Evolutionary conservation across 2,888 invertebrate species (phyloP).

Genomic region (Drosophila vallismaia): DNA sequence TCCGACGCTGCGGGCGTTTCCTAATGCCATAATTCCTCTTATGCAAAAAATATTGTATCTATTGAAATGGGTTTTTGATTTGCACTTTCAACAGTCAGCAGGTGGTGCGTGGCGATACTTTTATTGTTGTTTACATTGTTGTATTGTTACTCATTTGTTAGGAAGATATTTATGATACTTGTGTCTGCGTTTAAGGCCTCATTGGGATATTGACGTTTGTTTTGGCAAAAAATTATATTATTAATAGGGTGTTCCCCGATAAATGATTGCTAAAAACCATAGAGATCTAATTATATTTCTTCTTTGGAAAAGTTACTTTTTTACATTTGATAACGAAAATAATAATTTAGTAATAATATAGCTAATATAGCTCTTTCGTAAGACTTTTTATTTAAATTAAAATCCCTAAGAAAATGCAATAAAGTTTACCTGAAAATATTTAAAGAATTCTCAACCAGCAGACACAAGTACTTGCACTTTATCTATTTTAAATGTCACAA

Average conservation of each 20-base stretch:
- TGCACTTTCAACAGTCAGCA: constrained; percentile 51
- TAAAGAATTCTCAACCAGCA: neutral
- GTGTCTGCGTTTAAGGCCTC: neutral
- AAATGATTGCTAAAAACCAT: constrained; percentile 18
- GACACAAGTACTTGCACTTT: neutral
- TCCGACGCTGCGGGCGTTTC: constrained; percentile 10
- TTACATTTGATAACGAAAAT: neutral
- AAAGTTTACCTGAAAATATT: neutral
- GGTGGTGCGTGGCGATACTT: constrained; percentile 45
- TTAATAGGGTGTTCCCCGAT: constrained; percentile 15
- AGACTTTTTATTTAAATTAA: no score
- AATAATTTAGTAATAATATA: no score
- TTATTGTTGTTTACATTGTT: constrained; percentile 25
- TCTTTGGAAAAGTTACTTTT: neutral
- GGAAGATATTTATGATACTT: constrained; percentile 26
- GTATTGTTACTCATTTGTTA: constrained; percentile 14
- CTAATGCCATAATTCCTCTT: constrained; percentile 52
- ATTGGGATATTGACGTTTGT: no score
- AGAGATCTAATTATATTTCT: neutral
- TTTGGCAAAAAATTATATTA: neutral
- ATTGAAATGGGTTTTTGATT: constrained; percentile 45
- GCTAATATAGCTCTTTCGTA: no score
- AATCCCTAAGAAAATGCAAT: no score
- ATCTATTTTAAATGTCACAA: neutral
- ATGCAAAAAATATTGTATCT: constrained; percentile 22